Conservation (phyloP, 92 coral and sea anemone species). For the Muricea muricata region DNA sequence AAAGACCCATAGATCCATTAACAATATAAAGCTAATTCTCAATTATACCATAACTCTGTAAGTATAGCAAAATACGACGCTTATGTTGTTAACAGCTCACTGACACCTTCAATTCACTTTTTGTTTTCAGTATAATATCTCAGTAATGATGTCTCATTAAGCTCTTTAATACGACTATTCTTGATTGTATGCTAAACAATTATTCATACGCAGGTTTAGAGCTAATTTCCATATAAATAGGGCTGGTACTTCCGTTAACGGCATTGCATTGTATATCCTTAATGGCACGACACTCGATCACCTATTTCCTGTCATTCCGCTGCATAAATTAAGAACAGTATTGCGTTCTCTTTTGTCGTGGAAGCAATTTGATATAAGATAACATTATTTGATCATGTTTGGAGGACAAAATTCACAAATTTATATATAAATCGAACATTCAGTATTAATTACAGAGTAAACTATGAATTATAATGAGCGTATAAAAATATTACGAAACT, state of each 20-base stretch:
- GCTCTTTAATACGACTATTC: not conserved
- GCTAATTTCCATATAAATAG: not conserved
- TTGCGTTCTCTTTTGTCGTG: not conserved
- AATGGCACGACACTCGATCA: not conserved
- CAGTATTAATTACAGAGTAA: too few relatives aligned
- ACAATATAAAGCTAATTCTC: not conserved
- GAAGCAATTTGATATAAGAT: too few relatives aligned
- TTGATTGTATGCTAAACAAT: not conserved
- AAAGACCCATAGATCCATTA: not conserved
- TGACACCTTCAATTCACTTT: not conserved
- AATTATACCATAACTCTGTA: not conserved
- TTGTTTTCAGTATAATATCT: not conserved
- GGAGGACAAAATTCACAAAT: too few relatives aligned
- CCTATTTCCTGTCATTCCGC: not conserved
- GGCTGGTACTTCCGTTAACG: conserved; percentile 3
- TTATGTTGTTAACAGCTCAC: not conserved
- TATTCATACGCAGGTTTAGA: not conserved
- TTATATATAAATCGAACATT: too few relatives aligned
- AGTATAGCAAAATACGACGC: too few relatives aligned
- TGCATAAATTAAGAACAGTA: not conserved
- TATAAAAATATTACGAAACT: too few relatives aligned
- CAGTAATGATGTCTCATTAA: too few relatives aligned
- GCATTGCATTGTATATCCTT: not conserved
- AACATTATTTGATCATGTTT: too few relatives aligned
- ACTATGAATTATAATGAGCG: too few relatives aligned